phyloP scores from a whole-genome alignment of 2,888 invertebrate species.

The Rhyacophila evoluta region DNA sequence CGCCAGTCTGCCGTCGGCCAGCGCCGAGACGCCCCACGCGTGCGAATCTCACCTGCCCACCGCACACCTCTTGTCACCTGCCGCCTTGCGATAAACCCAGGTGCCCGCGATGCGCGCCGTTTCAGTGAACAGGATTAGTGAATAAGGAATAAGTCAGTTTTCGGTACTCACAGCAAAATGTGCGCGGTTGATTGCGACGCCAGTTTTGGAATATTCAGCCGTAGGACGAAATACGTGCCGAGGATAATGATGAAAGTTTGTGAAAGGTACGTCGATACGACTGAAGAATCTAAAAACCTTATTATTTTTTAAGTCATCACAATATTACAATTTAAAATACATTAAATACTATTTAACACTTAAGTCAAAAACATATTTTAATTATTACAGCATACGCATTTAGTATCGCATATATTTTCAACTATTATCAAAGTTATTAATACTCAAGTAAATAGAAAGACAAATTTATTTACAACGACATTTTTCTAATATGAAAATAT shows the following conservation, averaged over 20 bases:
- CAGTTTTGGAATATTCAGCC: slow-evolving; percentile 8
- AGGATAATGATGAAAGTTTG: slow-evolving; percentile 22
- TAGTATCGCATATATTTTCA: too few relatives aligned
- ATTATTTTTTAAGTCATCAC: not conserved
- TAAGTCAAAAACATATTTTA: too few relatives aligned
- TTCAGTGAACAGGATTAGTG: slow-evolving; percentile 27
- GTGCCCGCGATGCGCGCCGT: slow-evolving; percentile 28
- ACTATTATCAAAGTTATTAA: too few relatives aligned
- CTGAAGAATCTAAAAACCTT: not conserved
- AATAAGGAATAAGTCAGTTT: slow-evolving; percentile 9
- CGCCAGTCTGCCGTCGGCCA: slow-evolving; percentile 37
- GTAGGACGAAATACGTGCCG: not conserved
- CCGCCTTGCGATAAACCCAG: slow-evolving; percentile 19
- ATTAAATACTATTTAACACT: too few relatives aligned
- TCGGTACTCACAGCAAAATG: not conserved
- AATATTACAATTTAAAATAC: too few relatives aligned
- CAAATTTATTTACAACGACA: too few relatives aligned
- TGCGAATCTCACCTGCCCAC: slow-evolving; percentile 26
- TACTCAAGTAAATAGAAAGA: too few relatives aligned
- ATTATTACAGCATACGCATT: too few relatives aligned
- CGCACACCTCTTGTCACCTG: slow-evolving; percentile 36
- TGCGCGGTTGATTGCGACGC: not conserved
- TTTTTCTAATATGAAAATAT: too few relatives aligned
- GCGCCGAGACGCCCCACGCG: slow-evolving; percentile 47
- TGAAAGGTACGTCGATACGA: not conserved